A percentile compares a stretch with the other conserved stretches of the same genome.
Evolutionary conservation across 2,888 invertebrate species (phyloP).

Genomic region (Caenorhabditis sp.): DNA sequence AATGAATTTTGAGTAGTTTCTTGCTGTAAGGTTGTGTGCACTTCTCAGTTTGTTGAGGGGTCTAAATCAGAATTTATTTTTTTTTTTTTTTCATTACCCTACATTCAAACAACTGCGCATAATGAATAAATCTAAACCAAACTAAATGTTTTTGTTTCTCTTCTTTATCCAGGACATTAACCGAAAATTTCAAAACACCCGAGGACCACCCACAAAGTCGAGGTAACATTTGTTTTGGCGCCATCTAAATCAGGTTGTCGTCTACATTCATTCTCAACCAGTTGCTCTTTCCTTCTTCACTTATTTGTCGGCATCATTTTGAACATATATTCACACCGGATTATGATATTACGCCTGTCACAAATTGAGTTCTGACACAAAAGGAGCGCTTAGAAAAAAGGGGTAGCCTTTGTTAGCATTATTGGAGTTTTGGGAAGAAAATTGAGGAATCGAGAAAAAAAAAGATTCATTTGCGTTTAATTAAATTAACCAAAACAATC

Average conservation of each 20-base stretch:
- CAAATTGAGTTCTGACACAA: not conserved
- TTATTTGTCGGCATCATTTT: not conserved
- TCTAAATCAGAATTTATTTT: no score
- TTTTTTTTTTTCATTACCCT: no score
- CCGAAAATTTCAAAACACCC: not conserved
- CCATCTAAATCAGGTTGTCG: constrained; percentile 37
- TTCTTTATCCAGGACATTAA: no score
- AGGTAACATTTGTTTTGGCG: constrained; percentile 10
- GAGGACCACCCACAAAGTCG: not conserved
- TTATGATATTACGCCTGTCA: not conserved
- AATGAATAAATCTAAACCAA: not conserved
- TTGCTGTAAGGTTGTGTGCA: no score
- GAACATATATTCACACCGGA: not conserved
- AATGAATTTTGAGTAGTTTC: constrained; percentile 1
- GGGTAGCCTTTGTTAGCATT: not conserved
- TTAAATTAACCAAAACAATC: constrained; percentile 1
- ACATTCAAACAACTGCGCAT: not conserved
- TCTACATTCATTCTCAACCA: not conserved
- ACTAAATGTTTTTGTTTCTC: not conserved
- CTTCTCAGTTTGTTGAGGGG: no score
- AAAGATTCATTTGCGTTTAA: not conserved
- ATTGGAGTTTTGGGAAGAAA: not conserved
- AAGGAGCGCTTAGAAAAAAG: not conserved
- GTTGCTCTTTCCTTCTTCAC: not conserved
- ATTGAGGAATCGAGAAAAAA: not conserved